Conservation (phyloP, 1,140 invertebrate species). For the Euschistus heros region DNA sequence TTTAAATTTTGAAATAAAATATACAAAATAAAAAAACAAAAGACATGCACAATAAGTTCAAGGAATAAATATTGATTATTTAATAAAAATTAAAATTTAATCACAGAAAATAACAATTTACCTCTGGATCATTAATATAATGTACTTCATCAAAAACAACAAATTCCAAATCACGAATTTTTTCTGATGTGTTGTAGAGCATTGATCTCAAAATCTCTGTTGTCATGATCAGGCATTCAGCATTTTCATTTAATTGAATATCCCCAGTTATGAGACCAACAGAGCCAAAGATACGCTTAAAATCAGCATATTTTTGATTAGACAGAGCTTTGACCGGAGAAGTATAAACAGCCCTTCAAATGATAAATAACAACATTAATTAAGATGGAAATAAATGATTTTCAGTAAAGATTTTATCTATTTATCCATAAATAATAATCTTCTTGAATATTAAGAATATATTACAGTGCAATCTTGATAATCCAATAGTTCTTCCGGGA, state of each 20-base stretch:
- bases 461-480: no score
- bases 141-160: slow-evolving; percentile 99
- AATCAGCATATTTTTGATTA: slow-evolving; percentile 98
- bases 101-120: slow-evolving; percentile 34
- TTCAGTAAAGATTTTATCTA: no score
- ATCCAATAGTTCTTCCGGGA: no score
- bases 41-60: no score
- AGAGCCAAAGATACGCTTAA: slow-evolving; percentile 67
- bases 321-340: slow-evolving; percentile 99
- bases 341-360: slow-evolving; percentile 85
- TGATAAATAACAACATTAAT: slow-evolving; percentile 26
- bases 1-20: no score
- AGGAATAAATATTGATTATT: no score
- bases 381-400: no score
- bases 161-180: slow-evolving; percentile 92
- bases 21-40: no score
- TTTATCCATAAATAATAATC: no score
- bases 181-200: slow-evolving; percentile 47
- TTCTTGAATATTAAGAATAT: no score
- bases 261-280: slow-evolving; percentile 94
- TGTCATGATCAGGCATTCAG: slow-evolving; percentile 96
- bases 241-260: slow-evolving; percentile 87
- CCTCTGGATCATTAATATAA: slow-evolving; percentile 95
- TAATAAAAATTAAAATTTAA: no score
- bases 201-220: slow-evolving; percentile 86